Percentiles rank a stretch among this genome's conserved stretches.
These are phyloP conservation scores for Meloidogyne floridensis DNA, from an alignment of 1,140 invertebrate species.

Conservation along the genomic window DNA sequence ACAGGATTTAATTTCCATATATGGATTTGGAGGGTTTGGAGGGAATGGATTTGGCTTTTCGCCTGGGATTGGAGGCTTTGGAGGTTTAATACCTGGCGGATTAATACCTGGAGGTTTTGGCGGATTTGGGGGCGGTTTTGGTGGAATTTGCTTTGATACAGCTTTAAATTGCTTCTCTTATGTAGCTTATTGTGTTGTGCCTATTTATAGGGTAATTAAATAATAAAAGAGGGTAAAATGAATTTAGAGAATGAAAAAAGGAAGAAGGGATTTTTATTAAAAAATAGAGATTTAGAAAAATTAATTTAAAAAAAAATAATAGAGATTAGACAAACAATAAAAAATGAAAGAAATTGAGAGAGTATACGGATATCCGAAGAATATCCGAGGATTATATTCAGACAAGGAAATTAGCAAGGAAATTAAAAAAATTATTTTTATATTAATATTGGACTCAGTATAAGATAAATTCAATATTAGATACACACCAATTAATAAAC, in stretches of 20 bases:
- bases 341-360: too few relatives aligned
- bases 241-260: too few relatives aligned
- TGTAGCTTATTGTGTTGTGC: constrained; percentile 26
- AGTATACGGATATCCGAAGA: not conserved
- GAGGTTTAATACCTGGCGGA: constrained; percentile 7
- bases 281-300: too few relatives aligned
- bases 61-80: constrained; percentile 14
- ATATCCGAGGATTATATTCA: not conserved
- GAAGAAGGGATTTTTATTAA: too few relatives aligned
- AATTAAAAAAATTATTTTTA: too few relatives aligned
- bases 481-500: too few relatives aligned
- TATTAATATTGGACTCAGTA: too few relatives aligned
- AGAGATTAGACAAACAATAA: too few relatives aligned
- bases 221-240: too few relatives aligned
- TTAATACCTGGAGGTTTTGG: not conserved
- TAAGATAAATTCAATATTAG: too few relatives aligned
- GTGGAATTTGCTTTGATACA: constrained; percentile 24
- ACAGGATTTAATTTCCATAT: constrained; percentile 1
- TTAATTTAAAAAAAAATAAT: too few relatives aligned
- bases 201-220: constrained; percentile 22
- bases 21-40: not conserved
- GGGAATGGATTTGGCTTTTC: constrained; percentile 15
- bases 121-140: not conserved
- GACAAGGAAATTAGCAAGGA: not conserved
- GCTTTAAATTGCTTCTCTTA: constrained; percentile 31